Evolutionary conservation across 2,888 invertebrate genomes (phyloP).

Genomic region (Spodoptera littoralis): DNA sequence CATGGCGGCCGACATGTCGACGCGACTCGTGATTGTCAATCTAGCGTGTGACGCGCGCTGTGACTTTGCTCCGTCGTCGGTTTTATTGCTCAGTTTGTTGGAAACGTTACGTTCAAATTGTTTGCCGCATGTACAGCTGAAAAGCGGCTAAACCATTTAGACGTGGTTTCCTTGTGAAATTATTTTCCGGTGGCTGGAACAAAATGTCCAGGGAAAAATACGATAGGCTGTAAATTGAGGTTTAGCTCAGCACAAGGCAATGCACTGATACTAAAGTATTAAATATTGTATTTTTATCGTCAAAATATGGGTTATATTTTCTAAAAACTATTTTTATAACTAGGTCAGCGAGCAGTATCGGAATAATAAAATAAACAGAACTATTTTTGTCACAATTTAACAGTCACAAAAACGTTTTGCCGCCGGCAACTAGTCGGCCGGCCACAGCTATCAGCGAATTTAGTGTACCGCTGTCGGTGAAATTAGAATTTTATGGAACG

Average conservation of each 20-base stretch:
- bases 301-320: background rate
- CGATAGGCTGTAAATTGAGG: background rate
- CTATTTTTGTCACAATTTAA: slow-evolving; percentile 29
- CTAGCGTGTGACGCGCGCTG: slow-evolving; percentile 65
- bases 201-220: slow-evolving; percentile 26
- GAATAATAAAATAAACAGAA: slow-evolving; percentile 25
- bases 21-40: slow-evolving; percentile 74
- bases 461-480: slow-evolving; percentile 36
- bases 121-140: slow-evolving; percentile 40
- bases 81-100: slow-evolving; percentile 66
- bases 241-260: too few relatives aligned
- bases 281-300: too few relatives aligned
- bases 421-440: slow-evolving; percentile 35
- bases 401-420: slow-evolving; percentile 32
- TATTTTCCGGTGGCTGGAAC: slow-evolving; percentile 19
- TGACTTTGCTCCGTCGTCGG: slow-evolving; percentile 60
- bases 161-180: slow-evolving; percentile 46
- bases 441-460: slow-evolving; percentile 36
- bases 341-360: background rate
- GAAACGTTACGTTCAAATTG: slow-evolving; percentile 57
- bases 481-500: slow-evolving; percentile 52
- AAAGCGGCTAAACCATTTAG: slow-evolving; percentile 39
- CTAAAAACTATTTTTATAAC: background rate
- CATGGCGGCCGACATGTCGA: slow-evolving; percentile 65
- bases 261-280: too few relatives aligned